These are phyloP conservation scores for Notoglanidium macrostoma DNA, from an alignment of 2,797 vertebrate species.

Conservation along the genomic window DNA sequence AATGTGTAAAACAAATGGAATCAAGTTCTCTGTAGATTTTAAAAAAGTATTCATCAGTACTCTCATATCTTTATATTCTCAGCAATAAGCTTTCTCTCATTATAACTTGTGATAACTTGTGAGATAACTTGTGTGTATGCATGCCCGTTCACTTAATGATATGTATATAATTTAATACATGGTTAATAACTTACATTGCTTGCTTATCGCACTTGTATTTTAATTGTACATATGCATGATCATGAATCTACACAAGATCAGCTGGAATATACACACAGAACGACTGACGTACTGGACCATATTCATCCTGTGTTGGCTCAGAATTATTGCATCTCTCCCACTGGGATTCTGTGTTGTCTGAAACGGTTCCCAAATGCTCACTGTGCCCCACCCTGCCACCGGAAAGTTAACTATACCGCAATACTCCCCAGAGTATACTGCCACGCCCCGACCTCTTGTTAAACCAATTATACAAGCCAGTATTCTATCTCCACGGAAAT, in stretches of 20 bases:
- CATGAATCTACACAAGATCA: constrained; percentile 6
- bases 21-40: neutral
- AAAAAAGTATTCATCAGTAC: neutral
- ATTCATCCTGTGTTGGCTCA: constrained; percentile 26
- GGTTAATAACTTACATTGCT: neutral
- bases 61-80: neutral
- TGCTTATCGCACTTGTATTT: neutral
- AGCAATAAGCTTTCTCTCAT: neutral
- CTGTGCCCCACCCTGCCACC: constrained; percentile 40
- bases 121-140: neutral
- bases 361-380: constrained; percentile 19
- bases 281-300: constrained; percentile 3
- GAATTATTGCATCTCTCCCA: constrained; percentile 34
- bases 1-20: neutral
- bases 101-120: no score
- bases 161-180: neutral
- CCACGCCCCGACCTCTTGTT: constrained; percentile 52
- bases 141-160: neutral
- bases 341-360: constrained; percentile 22
- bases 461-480: constrained; percentile 56
- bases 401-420: constrained; percentile 50
- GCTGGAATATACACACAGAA: constrained; percentile 12
- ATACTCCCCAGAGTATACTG: constrained; percentile 31
- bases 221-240: neutral
- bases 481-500: constrained; percentile 48